Percentiles rank a stretch among this genome's conserved stretches.
Conservation (phyloP, 2,888 invertebrate species). For the Smittia sp. region DNA sequence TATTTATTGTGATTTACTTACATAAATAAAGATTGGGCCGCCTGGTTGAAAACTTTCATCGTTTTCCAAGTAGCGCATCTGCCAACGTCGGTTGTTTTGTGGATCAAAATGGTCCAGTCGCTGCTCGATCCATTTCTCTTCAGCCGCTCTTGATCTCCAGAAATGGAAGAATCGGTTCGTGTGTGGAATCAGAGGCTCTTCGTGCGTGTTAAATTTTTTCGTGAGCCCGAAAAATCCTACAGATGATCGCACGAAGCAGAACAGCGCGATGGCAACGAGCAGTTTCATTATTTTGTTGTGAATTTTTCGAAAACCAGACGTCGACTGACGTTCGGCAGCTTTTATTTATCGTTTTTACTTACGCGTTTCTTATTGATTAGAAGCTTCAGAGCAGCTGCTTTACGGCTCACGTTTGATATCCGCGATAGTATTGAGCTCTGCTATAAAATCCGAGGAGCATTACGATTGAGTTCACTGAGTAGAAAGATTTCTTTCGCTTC, state of each 20-base stretch:
- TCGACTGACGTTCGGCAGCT: not conserved
- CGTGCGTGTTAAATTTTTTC: constrained; percentile 8
- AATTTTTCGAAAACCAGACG: not conserved
- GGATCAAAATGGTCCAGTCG: constrained; percentile 60
- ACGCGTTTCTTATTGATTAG: too few species aligned
- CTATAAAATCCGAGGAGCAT: too few species aligned
- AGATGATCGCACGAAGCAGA: not conserved
- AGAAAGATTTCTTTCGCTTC: too few species aligned
- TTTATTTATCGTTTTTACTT: too few species aligned
- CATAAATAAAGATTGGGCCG: constrained; percentile 52
- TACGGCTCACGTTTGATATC: too few species aligned
- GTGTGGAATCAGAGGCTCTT: not conserved
- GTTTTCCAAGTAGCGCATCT: constrained; percentile 51
- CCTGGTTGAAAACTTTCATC: constrained; percentile 44
- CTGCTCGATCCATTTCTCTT: constrained; percentile 56
- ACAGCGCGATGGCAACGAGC: not conserved
- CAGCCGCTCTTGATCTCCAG: constrained; percentile 45
- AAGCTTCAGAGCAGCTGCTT: too few species aligned
- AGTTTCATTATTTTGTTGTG: not conserved
- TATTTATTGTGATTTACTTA: too few species aligned
- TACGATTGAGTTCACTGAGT: too few species aligned
- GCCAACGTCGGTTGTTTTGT: constrained; percentile 56
- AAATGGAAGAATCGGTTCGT: constrained; percentile 43
- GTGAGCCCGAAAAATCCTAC: constrained; percentile 11
- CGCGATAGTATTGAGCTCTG: too few species aligned